Conservation (phyloP, 2,888 invertebrate species). For the Ennomos erosarius region DNA sequence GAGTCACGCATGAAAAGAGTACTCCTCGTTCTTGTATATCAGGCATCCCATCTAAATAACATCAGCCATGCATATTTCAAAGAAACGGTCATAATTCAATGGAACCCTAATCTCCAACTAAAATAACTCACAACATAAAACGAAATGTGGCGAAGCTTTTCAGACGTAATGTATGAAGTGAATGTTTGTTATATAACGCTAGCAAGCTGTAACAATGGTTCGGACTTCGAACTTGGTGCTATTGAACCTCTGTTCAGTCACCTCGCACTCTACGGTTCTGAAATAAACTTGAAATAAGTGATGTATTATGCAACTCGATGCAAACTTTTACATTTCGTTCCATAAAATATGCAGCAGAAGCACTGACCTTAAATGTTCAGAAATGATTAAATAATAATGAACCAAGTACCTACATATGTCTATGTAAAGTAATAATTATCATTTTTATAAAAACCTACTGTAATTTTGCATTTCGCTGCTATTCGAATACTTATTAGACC, state of each 20-base stretch:
- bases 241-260: constrained; percentile 57
- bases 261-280: constrained; percentile 60
- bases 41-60: constrained; percentile 12
- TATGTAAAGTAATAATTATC: too few relatives aligned
- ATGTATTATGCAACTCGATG: constrained; percentile 43
- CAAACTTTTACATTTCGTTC: constrained; percentile 8
- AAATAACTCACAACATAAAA: constrained; percentile 25
- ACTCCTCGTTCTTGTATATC: background rate
- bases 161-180: constrained; percentile 17
- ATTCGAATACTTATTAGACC: too few relatives aligned
- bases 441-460: too few relatives aligned
- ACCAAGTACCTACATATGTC: too few relatives aligned
- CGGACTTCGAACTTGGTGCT: constrained; percentile 32
- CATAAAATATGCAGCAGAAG: background rate
- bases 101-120: constrained; percentile 18
- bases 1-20: background rate
- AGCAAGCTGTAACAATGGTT: constrained; percentile 16
- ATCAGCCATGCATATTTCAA: constrained; percentile 18
- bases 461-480: too few relatives aligned
- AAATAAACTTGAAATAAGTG: constrained; percentile 19
- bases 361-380: too few relatives aligned
- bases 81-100: constrained; percentile 15
- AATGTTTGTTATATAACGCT: constrained; percentile 19
- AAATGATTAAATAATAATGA: too few relatives aligned
- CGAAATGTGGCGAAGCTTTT: constrained; percentile 23